A percentile compares a stretch with the other conserved stretches of the same genome.
These are phyloP conservation scores for Aleadryas rufinucha DNA, from an alignment of 2,113 vertebrate species.

Conservation along the genomic window DNA sequence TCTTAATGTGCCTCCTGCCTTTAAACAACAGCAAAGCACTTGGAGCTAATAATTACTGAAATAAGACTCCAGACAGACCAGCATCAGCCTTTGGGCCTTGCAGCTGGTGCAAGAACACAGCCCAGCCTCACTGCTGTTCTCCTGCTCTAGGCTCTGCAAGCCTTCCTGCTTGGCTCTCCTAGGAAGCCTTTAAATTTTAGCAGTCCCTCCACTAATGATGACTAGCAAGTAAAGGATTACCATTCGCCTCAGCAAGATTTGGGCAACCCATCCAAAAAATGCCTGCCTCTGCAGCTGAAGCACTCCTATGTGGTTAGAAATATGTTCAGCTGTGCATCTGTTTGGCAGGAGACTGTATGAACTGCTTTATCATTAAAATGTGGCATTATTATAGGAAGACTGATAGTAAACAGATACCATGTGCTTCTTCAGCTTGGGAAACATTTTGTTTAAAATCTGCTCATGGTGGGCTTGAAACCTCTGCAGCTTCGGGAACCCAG, in stretches of 20 bases:
- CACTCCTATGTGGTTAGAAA: not conserved
- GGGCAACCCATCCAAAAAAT: not conserved
- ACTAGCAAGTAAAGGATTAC: not conserved
- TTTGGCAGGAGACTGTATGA: not conserved
- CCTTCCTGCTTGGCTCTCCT: not conserved
- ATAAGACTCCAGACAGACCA: not conserved
- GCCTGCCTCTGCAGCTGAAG: not conserved
- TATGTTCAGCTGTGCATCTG: not conserved
- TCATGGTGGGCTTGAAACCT: constrained; percentile 90
- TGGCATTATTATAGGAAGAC: not conserved
- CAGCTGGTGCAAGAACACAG: not conserved
- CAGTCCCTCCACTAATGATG: not conserved
- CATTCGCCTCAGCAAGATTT: not conserved
- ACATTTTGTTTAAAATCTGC: constrained; percentile 85
- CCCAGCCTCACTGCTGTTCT: not conserved
- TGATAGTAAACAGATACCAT: constrained; percentile 69
- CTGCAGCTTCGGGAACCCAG: constrained; percentile 89
- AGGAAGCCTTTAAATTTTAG: not conserved
- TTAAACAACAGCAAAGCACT: not conserved
- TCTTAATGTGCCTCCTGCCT: not conserved
- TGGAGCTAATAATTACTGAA: not conserved
- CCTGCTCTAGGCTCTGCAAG: not conserved
- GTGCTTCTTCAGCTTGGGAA: constrained; percentile 90
- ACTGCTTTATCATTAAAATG: not conserved
- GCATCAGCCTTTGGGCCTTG: not conserved